These are phyloP conservation scores for Laupala kohalensis DNA, from an alignment of 1,140 invertebrate species.

Conservation along the genomic window DNA sequence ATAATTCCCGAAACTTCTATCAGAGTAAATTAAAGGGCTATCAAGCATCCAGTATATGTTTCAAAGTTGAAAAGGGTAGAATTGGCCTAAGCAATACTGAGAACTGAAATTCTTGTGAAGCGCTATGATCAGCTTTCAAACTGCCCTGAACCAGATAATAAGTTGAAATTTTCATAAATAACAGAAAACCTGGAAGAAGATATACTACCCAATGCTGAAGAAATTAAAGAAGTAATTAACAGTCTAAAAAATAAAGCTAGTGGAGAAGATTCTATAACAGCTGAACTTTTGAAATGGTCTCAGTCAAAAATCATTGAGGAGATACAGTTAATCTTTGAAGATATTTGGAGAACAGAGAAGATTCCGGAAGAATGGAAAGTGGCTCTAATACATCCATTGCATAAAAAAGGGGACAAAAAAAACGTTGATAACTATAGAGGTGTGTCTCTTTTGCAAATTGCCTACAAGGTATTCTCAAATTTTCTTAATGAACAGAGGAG, in stretches of 20 bases:
- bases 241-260: neutral
- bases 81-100: constrained; percentile 2
- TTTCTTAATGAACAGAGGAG: too few relatives aligned
- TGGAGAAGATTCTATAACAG: neutral
- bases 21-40: neutral
- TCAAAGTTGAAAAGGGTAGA: constrained; percentile 3
- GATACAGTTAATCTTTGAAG: neutral
- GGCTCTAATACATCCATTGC: too few relatives aligned
- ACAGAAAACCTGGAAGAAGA: neutral
- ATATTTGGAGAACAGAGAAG: neutral
- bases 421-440: too few relatives aligned
- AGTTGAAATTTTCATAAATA: neutral
- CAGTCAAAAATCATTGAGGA: neutral
- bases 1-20: constrained; percentile 5
- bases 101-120: neutral
- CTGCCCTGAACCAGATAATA: neutral
- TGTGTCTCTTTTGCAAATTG: too few relatives aligned
- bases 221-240: neutral
- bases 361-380: neutral
- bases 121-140: neutral
- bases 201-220: neutral
- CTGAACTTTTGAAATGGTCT: neutral
- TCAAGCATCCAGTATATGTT: constrained; percentile 1
- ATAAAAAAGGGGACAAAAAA: too few relatives aligned
- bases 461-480: too few relatives aligned